A percentile compares a stretch with the other conserved stretches of the same genome.
Evolutionary conservation across 2,113 vertebrate species (phyloP).

Genomic region (Sinosuthora webbiana): DNA sequence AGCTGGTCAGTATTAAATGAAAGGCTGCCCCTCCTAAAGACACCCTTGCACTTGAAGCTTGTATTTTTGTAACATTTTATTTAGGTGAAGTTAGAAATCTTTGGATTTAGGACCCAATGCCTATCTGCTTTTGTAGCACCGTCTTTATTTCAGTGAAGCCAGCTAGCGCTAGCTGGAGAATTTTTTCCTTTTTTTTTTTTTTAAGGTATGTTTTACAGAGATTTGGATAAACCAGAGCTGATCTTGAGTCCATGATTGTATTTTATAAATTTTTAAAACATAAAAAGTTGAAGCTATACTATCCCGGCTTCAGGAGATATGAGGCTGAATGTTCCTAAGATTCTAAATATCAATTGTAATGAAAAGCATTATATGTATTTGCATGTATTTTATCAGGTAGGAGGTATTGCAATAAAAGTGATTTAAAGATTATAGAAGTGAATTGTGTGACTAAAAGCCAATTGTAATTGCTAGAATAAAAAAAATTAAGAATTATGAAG

Average conservation of each 20-base stretch:
- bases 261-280: not conserved
- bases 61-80: not conserved
- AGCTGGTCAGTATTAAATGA: not conserved
- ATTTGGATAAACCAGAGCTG: not conserved
- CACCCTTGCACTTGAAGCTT: not conserved
- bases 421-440: not conserved
- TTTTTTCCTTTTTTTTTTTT: not conserved
- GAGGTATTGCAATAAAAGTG: not conserved
- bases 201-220: not conserved
- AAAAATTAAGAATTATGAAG: not conserved
- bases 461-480: not conserved
- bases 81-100: not conserved
- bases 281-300: not conserved
- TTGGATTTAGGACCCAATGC: not conserved
- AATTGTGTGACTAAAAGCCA: not conserved
- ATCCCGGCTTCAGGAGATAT: not conserved
- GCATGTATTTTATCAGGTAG: not conserved
- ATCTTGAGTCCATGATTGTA: not conserved
- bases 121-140: not conserved
- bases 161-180: not conserved
- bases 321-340: not conserved
- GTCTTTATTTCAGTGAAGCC: not conserved
- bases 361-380: not conserved
- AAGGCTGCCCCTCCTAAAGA: not conserved
- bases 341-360: not conserved